These are phyloP conservation scores for Lamprotornis superbus DNA, from an alignment of 2,113 vertebrate species.

Conservation along the genomic window DNA sequence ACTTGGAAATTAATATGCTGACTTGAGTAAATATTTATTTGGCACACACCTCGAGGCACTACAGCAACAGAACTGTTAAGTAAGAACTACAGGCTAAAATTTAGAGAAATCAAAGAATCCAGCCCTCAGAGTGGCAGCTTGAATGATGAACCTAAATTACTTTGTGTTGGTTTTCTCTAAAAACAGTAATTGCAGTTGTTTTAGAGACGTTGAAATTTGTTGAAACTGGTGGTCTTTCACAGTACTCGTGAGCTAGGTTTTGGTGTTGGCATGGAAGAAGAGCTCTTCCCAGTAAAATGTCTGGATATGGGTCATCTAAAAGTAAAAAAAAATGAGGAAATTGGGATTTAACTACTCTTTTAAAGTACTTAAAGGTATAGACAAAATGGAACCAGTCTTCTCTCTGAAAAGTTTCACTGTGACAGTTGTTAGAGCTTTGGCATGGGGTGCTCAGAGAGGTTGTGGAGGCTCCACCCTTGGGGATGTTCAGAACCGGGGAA, in stretches of 20 bases:
- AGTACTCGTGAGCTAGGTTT: background rate
- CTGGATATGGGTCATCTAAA: background rate
- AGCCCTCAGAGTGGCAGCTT: background rate
- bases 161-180: background rate
- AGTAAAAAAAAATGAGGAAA: background rate
- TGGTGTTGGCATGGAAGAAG: background rate
- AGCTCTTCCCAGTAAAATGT: background rate
- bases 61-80: background rate
- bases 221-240: background rate
- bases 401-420: background rate
- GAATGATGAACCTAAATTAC: background rate
- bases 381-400: background rate
- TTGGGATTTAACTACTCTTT: background rate
- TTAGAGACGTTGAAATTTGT: background rate
- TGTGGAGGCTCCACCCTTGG: background rate
- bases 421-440: background rate
- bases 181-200: background rate
- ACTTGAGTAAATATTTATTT: slow-evolving; percentile 29
- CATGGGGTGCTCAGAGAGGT: background rate
- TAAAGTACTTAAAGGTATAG: background rate
- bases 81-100: background rate
- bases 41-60: background rate
- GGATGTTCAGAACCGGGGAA: background rate
- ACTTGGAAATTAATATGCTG: background rate
- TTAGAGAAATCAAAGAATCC: background rate